phyloP scores from a whole-genome alignment of 2,113 vertebrate species.

The Xiphophorus maculatus region DNA sequence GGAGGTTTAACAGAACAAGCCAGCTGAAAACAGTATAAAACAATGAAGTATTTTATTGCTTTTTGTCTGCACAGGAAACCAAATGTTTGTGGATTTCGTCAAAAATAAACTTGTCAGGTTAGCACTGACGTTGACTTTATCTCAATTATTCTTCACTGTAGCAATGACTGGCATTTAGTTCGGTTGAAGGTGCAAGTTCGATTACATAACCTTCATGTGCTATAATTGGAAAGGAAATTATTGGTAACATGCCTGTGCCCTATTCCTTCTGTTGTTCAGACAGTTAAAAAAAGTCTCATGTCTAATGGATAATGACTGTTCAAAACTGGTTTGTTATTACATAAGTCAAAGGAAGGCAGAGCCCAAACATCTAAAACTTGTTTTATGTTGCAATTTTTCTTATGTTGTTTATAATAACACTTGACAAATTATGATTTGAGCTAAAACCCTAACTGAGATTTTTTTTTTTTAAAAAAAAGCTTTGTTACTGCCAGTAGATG shows the following conservation, averaged over 20 bases:
- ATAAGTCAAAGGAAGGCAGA: slow-evolving; percentile 8
- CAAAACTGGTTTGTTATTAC: slow-evolving; percentile 1
- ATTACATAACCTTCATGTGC: background rate
- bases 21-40: slow-evolving; percentile 34
- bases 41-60: background rate
- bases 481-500: slow-evolving; percentile 39
- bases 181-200: background rate
- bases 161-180: background rate
- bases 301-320: slow-evolving; percentile 11
- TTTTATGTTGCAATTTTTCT: slow-evolving; percentile 11
- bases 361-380: slow-evolving; percentile 1
- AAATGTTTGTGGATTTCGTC: background rate
- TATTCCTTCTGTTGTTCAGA: slow-evolving; percentile 2
- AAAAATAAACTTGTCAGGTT: background rate
- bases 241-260: background rate
- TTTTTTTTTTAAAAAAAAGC: background rate
- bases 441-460: slow-evolving; percentile 10
- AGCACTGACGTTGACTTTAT: background rate
- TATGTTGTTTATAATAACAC: slow-evolving; percentile 16
- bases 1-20: slow-evolving; percentile 15
- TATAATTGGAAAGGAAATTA: background rate
- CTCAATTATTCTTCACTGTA: background rate
- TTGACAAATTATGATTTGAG: slow-evolving; percentile 26
- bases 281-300: slow-evolving; percentile 26
- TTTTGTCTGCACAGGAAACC: background rate